phyloP scores from a whole-genome alignment of 2,797 vertebrate genomes.

The Anabas testudineus region DNA sequence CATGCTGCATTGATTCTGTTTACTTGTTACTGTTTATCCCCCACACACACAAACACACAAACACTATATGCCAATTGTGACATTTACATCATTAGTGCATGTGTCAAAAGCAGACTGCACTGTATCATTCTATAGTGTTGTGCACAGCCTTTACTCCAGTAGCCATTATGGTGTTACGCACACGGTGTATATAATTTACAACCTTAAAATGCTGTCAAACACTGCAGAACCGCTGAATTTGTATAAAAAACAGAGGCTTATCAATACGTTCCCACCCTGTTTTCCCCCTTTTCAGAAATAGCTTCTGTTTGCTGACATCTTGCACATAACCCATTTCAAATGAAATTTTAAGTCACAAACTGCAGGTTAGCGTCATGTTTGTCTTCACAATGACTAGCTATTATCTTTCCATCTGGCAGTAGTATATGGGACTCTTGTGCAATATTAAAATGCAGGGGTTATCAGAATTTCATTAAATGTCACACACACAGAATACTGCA shows the following conservation, averaged over 20 bases:
- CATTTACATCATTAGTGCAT: conserved; percentile 3
- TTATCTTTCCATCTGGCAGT: not conserved
- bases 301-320: not conserved
- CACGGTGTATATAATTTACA: not conserved
- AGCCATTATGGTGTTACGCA: not conserved
- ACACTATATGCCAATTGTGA: not conserved
- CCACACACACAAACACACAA: not conserved
- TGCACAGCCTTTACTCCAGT: not conserved
- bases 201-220: conserved; percentile 1
- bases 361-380: too few species aligned
- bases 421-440: not conserved
- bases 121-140: not conserved
- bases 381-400: not conserved
- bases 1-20: conserved; percentile 15
- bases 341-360: not conserved
- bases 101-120: conserved; percentile 8
- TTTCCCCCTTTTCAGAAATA: not conserved
- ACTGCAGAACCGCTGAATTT: not conserved
- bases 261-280: not conserved
- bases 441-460: not conserved
- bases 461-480: not conserved
- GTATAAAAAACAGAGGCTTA: not conserved
- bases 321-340: not conserved
- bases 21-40: conserved; percentile 26
- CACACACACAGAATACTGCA: not conserved